Evolutionary conservation across 2,797 vertebrate genomes (phyloP).

Genomic region (Vultur gryphus): DNA sequence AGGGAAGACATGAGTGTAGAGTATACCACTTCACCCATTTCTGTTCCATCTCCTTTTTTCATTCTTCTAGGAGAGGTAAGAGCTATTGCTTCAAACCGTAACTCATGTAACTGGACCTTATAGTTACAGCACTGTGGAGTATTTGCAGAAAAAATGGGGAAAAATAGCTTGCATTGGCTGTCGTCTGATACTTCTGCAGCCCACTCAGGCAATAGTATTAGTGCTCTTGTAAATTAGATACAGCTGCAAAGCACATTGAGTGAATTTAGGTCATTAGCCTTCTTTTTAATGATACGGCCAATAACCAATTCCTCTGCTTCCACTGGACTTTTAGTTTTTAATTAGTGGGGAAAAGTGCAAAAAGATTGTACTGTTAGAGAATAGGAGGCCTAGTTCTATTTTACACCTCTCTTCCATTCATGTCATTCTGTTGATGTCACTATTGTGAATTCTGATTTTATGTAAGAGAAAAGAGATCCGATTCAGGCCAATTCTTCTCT

Average conservation of each 20-base stretch:
- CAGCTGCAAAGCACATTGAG: neutral
- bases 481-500: neutral
- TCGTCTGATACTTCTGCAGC: neutral
- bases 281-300: neutral
- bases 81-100: neutral
- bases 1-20: conserved; percentile 17
- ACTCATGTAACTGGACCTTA: neutral
- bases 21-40: conserved; percentile 40
- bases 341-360: neutral
- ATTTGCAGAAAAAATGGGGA: neutral
- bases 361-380: neutral
- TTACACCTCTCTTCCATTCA: conserved; percentile 40
- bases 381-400: conserved; percentile 33
- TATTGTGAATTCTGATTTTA: conserved; percentile 48
- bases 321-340: neutral
- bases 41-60: conserved; percentile 43
- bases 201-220: neutral
- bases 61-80: conserved; percentile 13
- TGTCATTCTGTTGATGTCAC: conserved; percentile 61
- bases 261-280: conserved; percentile 1
- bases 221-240: neutral
- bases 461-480: neutral
- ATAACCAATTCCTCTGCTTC: conserved; percentile 1
- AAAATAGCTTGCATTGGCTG: neutral
- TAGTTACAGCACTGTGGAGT: neutral